These are phyloP conservation scores for Pyrocoelia pectoralis DNA, from an alignment of 2,888 invertebrate species.

Conservation along the genomic window DNA sequence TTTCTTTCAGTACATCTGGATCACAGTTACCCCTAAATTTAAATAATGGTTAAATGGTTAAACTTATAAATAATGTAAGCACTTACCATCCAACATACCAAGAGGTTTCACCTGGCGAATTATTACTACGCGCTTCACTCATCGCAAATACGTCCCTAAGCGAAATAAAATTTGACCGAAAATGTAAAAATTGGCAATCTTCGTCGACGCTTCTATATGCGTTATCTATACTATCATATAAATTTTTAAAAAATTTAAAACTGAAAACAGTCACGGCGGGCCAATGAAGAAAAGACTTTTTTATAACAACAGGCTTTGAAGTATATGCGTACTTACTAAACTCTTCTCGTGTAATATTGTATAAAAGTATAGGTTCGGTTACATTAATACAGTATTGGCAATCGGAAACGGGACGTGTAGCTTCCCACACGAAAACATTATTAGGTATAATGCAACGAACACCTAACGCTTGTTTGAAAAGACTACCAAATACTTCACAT, in stretches of 20 bases:
- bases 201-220: conserved; percentile 79
- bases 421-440: conserved; percentile 88
- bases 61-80: background rate
- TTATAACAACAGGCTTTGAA: conserved; percentile 81
- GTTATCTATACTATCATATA: conserved; percentile 73
- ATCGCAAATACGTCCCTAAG: conserved; percentile 81
- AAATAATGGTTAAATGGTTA: background rate
- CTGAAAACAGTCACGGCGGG: conserved; percentile 73
- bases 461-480: conserved; percentile 59
- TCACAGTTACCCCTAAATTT: conserved; percentile 84
- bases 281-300: conserved; percentile 80
- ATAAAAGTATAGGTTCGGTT: conserved; percentile 71
- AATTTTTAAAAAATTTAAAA: conserved; percentile 72
- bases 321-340: conserved; percentile 80
- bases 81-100: conserved; percentile 93
- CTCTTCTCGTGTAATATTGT: conserved; percentile 72
- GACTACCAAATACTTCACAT: conserved; percentile 35
- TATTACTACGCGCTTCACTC: conserved; percentile 70
- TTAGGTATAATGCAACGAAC: conserved; percentile 81
- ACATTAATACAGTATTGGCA: conserved; percentile 80
- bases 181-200: conserved; percentile 87
- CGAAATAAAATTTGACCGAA: conserved; percentile 81
- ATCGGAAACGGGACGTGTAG: conserved; percentile 82
- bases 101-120: conserved; percentile 69
- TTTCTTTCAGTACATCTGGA: conserved; percentile 74